Evolutionary conservation across 2,888 invertebrate species (phyloP).

Genomic region (Pilophorus perplexus): DNA sequence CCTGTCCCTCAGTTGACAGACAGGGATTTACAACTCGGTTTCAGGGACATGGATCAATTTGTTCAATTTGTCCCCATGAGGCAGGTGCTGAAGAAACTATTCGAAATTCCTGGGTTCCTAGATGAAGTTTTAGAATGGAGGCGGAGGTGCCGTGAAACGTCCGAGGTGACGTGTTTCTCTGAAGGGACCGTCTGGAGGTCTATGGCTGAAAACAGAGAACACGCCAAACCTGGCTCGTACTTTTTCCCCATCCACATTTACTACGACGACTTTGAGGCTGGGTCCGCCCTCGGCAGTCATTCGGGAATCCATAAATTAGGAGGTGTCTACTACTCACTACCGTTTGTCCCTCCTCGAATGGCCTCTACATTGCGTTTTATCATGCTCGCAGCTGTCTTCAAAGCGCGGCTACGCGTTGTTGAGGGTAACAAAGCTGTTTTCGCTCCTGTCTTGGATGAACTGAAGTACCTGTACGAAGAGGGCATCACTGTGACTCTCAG

Average conservation of each 20-base stretch:
- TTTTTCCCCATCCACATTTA: background rate
- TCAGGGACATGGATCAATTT: background rate
- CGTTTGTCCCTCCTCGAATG: background rate
- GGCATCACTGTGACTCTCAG: background rate
- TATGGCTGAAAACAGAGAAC: background rate
- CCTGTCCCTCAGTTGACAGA: background rate
- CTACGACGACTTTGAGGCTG: too few species aligned
- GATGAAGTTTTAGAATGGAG: background rate
- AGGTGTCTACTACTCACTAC: background rate
- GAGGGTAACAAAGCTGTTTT: background rate
- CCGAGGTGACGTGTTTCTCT: background rate
- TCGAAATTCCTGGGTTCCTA: background rate
- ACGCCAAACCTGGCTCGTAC: background rate
- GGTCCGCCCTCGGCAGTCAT: background rate
- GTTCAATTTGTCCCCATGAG: slow-evolving; percentile 2
- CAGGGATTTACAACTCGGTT: background rate
- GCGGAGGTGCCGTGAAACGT: background rate
- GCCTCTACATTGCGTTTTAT: background rate
- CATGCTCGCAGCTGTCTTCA: background rate
- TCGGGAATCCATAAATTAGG: background rate
- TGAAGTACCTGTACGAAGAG: background rate
- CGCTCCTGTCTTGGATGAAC: background rate
- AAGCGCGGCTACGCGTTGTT: background rate
- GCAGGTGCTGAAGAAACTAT: background rate
- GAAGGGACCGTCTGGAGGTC: background rate